Percentiles rank a stretch among this genome's conserved stretches.
Evolutionary conservation across 2,888 invertebrate genomes (phyloP).

Genomic region (Miltochrista miniata): DNA sequence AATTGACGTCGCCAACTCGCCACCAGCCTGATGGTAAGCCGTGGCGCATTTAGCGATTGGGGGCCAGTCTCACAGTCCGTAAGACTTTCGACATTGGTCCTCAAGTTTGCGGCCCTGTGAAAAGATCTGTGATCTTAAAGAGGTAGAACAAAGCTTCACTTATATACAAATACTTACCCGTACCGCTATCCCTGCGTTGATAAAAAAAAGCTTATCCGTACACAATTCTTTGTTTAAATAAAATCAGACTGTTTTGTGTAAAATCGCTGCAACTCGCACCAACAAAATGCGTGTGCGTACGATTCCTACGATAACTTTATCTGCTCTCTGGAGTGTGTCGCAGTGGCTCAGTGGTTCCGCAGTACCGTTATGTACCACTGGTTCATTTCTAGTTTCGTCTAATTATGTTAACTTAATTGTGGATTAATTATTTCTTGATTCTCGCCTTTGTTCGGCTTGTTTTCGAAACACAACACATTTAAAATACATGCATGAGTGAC

Average conservation of each 20-base stretch:
- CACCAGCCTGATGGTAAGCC: too few species aligned
- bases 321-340: slow-evolving; percentile 25
- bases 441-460: slow-evolving; percentile 6
- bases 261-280: slow-evolving; percentile 15
- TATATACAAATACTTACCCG: too few species aligned
- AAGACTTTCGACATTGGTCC: too few species aligned
- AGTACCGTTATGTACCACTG: slow-evolving; percentile 33
- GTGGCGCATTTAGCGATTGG: too few species aligned
- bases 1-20: too few species aligned
- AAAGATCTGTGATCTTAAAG: too few species aligned
- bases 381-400: slow-evolving; percentile 31
- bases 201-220: neutral
- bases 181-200: too few species aligned
- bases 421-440: slow-evolving; percentile 30
- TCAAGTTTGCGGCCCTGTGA: too few species aligned
- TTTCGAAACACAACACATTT: slow-evolving; percentile 1
- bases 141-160: too few species aligned
- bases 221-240: neutral
- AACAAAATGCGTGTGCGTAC: slow-evolving; percentile 9
- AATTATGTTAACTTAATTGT: slow-evolving; percentile 40
- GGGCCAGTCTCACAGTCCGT: too few species aligned
- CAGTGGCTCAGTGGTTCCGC: slow-evolving; percentile 21
- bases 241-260: neutral
- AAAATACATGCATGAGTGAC: neutral
- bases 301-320: slow-evolving; percentile 41